Base-by-base conservation (phyloP, 2,888 invertebrate genomes). In the Andrena flavipes region DNA sequence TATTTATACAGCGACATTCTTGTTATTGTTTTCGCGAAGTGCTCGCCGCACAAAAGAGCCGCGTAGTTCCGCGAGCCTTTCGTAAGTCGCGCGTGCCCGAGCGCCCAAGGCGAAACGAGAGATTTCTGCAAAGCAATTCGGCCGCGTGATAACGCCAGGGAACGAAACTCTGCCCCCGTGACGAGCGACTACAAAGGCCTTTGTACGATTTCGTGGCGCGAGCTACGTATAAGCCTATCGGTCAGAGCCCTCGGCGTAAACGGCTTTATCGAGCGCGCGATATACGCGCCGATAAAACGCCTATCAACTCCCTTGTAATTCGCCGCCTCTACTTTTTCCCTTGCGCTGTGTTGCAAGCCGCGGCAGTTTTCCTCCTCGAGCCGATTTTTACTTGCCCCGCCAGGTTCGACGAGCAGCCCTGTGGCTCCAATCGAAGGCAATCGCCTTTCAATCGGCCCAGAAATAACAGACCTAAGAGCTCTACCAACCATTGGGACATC, bases 241-340 rank as follows among this genome's bases (percentile, higher is more conserved):
- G 90, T 91, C 91, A 91, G 87, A 91, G 88, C 88, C 88, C 90
- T 75, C 86, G 68, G 68, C 62, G 76, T 73, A 78, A 81, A 70
- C 71, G 76, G 78, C 81, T 80, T 90, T 90, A 90, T 90, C 90
- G 84, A 80, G 80, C 81, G 84, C 80, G 78, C 82, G 88, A 84
- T 89, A 87, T 71, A 84, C 78, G 68, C 80, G 65, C 64, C 78
- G 91, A 90, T 90, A 90, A 90, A 87, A 82, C 78, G 78, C 59
- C 72, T 87, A 89, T 82, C 87, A 70, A 59, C 67, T 54, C 73
- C 76, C 75, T 70, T 75, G 80, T 81, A 83, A 88, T 86, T 87
- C 79, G 78, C 71, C 72, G 67, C 68, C 68, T 72, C 65, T 76
- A 62, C 76, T 83, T 76, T 76, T 71, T 59, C 56, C 49, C 26